Conservation (phyloP, 1,140 invertebrate species). For the Diuraphis noxia region DNA sequence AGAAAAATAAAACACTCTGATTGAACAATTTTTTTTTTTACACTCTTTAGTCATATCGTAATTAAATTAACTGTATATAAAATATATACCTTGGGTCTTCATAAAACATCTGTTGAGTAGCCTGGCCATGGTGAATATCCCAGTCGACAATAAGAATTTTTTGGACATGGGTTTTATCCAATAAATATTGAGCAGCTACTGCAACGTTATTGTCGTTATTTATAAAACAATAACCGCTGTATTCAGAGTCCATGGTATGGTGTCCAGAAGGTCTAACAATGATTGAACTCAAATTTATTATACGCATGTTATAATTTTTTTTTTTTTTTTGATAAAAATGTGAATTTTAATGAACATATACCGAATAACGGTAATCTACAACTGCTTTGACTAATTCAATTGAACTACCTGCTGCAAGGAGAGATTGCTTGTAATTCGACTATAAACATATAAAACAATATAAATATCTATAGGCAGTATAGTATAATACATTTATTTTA, state of each 20-base stretch:
- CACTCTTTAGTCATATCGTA: neutral
- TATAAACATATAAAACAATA: slow-evolving; percentile 60
- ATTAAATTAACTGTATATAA: neutral
- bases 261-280: slow-evolving; percentile 88
- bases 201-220: slow-evolving; percentile 99
- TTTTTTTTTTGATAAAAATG: neutral
- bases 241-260: slow-evolving; percentile 89
- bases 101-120: slow-evolving; percentile 93
- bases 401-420: slow-evolving; percentile 77
- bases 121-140: slow-evolving; percentile 96
- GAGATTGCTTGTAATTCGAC: slow-evolving; percentile 78
- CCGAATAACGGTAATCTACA: slow-evolving; percentile 68
- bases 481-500: neutral
- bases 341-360: neutral
- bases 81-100: slow-evolving; percentile 76
- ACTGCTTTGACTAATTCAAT: slow-evolving; percentile 79
- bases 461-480: neutral
- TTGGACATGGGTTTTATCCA: slow-evolving; percentile 66
- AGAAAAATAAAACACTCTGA: slow-evolving; percentile 93
- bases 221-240: slow-evolving; percentile 93
- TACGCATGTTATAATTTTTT: neutral
- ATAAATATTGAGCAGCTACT: slow-evolving; percentile 80
- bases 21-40: slow-evolving; percentile 28
- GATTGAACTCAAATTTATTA: neutral
- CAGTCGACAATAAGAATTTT: slow-evolving; percentile 93